Evolutionary conservation across 2,888 invertebrate species (phyloP).

Genomic region (Fissipunctia ypsillon): DNA sequence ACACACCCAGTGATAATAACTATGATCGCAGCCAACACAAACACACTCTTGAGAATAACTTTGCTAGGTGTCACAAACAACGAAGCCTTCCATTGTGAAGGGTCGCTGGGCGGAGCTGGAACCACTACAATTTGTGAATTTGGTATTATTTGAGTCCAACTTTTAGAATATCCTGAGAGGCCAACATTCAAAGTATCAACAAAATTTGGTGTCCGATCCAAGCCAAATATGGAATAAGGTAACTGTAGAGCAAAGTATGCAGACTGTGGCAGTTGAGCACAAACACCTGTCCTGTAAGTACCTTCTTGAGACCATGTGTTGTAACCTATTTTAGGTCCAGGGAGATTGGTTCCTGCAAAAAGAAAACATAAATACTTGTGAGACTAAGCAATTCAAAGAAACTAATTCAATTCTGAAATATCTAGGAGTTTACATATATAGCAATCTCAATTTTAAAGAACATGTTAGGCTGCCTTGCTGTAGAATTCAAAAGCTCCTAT

Average conservation of each 20-base stretch:
- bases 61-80: slow-evolving; percentile 98
- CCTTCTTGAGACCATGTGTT: slow-evolving; percentile 97
- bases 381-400: neutral
- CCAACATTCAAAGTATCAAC: slow-evolving; percentile 97
- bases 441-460: no score
- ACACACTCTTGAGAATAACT: slow-evolving; percentile 97
- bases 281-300: slow-evolving; percentile 93
- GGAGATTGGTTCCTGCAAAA: slow-evolving; percentile 94
- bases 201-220: slow-evolving; percentile 99
- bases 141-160: slow-evolving; percentile 98
- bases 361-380: slow-evolving; percentile 4
- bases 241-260: slow-evolving; percentile 98
- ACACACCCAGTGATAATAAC: slow-evolving; percentile 96
- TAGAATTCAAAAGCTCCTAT: no score
- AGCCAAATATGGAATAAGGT: slow-evolving; percentile 98
- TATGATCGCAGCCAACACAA: slow-evolving; percentile 96
- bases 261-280: slow-evolving; percentile 97
- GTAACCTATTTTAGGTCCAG: slow-evolving; percentile 97
- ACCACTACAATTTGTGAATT: slow-evolving; percentile 99
- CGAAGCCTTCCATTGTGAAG: slow-evolving; percentile 96
- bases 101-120: slow-evolving; percentile 94
- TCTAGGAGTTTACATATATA: no score
- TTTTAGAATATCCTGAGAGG: slow-evolving; percentile 92
- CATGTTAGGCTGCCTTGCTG: no score
- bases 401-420: no score